Percentiles rank a stretch among this genome's conserved stretches.
Evolutionary conservation across 2,113 vertebrate species (phyloP).

Genomic region (Fulmarus glacialis): DNA sequence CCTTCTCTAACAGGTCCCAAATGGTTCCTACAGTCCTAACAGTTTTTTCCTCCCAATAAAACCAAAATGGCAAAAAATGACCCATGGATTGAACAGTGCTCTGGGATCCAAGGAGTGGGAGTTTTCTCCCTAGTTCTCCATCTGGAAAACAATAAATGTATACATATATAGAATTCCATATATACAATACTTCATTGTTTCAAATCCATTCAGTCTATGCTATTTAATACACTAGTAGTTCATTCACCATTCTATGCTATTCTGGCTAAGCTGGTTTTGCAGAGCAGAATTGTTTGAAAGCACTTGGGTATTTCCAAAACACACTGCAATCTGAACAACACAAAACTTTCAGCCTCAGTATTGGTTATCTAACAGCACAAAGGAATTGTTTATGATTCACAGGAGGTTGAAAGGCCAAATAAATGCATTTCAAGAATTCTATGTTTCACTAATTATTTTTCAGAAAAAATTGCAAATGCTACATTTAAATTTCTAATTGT

Average conservation of each 20-base stretch:
- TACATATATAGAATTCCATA: not conserved
- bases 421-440: not conserved
- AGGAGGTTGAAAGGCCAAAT: not conserved
- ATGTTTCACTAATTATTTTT: not conserved
- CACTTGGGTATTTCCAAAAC: not conserved
- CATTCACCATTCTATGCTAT: not conserved
- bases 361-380: not conserved
- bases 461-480: not conserved
- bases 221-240: not conserved
- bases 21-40: not conserved
- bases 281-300: not conserved
- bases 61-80: not conserved
- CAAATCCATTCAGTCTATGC: not conserved
- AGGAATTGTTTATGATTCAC: not conserved
- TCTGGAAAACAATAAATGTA: not conserved
- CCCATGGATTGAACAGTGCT: rapidly evolving
- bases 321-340: not conserved
- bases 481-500: not conserved
- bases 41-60: not conserved
- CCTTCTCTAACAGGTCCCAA: not conserved
- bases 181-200: not conserved
- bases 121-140: not conserved
- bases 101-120: not conserved
- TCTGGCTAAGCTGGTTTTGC: not conserved
- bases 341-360: not conserved